phyloP scores from a whole-genome alignment of 2,113 vertebrate species.

The Silurus glanis region DNA sequence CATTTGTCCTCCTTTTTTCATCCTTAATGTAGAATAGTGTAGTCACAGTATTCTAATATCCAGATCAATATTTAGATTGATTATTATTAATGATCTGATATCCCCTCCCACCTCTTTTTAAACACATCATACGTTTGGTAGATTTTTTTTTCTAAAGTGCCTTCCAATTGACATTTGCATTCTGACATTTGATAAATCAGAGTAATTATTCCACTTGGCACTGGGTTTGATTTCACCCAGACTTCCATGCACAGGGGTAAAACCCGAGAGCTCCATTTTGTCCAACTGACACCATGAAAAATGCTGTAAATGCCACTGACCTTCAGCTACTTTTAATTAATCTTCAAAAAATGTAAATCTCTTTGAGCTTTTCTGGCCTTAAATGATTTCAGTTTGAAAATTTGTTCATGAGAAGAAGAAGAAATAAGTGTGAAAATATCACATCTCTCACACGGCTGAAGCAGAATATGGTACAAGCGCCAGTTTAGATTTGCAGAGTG shows the following conservation, averaged over 20 bases:
- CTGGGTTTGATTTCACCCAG: neutral
- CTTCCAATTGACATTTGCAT: neutral
- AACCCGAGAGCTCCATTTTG: neutral
- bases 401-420: neutral
- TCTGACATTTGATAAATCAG: slow-evolving; percentile 6
- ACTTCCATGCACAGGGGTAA: neutral
- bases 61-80: no score
- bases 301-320: slow-evolving; percentile 12
- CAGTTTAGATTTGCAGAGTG: neutral
- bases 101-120: neutral
- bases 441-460: neutral
- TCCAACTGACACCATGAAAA: neutral
- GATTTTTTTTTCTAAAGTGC: slow-evolving; percentile 8
- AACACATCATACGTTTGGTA: neutral
- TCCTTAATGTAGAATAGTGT: neutral
- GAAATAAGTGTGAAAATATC: neutral
- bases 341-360: neutral
- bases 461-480: neutral
- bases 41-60: no score
- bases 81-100: neutral
- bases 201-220: slow-evolving; percentile 12
- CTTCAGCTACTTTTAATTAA: slow-evolving; percentile 3
- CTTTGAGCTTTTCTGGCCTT: neutral
- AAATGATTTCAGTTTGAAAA: neutral
- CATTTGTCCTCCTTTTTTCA: neutral